Base-by-base conservation (phyloP, 2,797 vertebrate genomes). In the Simalia tracyae region DNA sequence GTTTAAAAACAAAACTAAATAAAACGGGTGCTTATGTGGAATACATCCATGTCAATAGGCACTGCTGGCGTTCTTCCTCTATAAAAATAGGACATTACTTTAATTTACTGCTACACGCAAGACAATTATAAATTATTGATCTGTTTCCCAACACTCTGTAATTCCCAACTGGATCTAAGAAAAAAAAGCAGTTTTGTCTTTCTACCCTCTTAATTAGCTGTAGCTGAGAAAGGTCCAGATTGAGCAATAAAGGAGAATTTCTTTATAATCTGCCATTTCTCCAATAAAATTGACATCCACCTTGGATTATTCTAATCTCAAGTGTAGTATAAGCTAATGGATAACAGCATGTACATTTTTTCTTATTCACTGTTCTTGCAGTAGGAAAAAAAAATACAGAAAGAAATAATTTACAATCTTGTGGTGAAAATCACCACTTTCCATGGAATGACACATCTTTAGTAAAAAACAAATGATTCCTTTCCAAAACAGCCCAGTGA, bases 51-150 rank as follows among this genome's bases (percentile, higher is more conserved):
- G 95, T 94, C 12, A 81, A 61, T 91, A 95, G 94, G 93, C 95
- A 14, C 24, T 46, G 76, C 66, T 31, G 93, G 24, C 61, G 91
- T 96, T 64, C 91, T 95, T 95, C 87, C 31, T 90, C 90, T 89
- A 84, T 89, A 91, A 84, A 95, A 96, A 96, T 89, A 94, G 54
- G 91, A 90, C 87, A 91, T 94, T 95, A 90, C 36, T 95, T 96
- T 84, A 93, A 94, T 94, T 97, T 95, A 95, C 66, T 96, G 91
- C 60, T 89, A 90, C 93, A 94, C 90, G 95, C 91, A 89, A 96
- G 91, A 90, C 89, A 93, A 93, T 95, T 95, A 93, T 90, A 95
- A 96, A 96, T 89, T 96, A 95, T 94, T 88, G 15, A 96, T 93
- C 93, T 90, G 15, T 95, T 95, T 96, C 50, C 63, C 76, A 90